Evolutionary conservation across 2,797 vertebrate species (phyloP), one percentile per base, ranked within the genome.

Genomic region (Scolopax bukidnonensis): DNA sequence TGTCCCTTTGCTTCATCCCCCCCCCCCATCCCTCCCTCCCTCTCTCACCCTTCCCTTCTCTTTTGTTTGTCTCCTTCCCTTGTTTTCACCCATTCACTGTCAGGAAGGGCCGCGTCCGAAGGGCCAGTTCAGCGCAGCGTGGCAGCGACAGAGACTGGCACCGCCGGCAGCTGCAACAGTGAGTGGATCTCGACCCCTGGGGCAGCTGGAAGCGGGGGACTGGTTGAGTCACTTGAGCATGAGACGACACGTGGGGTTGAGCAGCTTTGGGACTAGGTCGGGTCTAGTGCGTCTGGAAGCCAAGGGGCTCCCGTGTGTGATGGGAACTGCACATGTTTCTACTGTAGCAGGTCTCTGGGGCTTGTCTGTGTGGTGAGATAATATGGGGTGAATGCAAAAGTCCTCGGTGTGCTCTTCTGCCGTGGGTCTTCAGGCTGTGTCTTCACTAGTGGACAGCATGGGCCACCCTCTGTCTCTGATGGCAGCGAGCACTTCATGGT

Each of bases 51-150:
- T 94, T 90, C 86, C 95, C 94, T 92, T 90, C 88, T 97, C 75
- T 97, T 92, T 96, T 96, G 91, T 97, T 97, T 96, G 85, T 94
- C 92, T 97, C 89, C 96, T 92, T 94, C 85, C 92, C 92, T 96
- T 92, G 86, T 97, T 97, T 91, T 78, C 94, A 77, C 89, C 92
- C 96, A 89, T 93, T 96, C 94, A 96, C 97, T 97, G 98, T 97
- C 97, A 98, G 98, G 98, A 98, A 98, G 97, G 98, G 97, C 97
- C 96, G 86, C 93, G 84, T 92, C 97, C 82, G 97, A 98, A 93
- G 97, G 98, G 97, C 96, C 97, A 95, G 74, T 73, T 95, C 97
- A 95, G 96, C 97, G 32, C 97, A 94, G 95, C 97, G 78, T 98
- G 98, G 98, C 98, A 98, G 91, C 97, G 93, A 94, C 98, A 97